phyloP scores from a whole-genome alignment of 2,888 invertebrate species.

The Tupiocoris notatus region DNA sequence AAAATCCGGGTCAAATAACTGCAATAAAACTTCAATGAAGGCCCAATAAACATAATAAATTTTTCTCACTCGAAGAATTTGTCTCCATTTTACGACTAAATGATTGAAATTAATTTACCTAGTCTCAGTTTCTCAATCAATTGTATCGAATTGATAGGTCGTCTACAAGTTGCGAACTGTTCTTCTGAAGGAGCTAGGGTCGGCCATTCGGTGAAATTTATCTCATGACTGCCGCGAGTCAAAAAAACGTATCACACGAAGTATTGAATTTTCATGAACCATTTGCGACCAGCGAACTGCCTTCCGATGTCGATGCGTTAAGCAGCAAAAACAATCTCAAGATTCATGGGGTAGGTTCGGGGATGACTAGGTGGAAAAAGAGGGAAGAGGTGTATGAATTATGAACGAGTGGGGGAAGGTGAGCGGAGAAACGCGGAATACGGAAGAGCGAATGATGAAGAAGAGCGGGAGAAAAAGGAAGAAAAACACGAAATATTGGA shows the following conservation, averaged over 20 bases:
- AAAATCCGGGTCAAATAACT: too few relatives aligned
- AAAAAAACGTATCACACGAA: not conserved
- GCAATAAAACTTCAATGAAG: too few relatives aligned
- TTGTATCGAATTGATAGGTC: too few relatives aligned
- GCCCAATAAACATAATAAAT: too few relatives aligned
- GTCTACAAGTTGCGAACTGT: too few relatives aligned
- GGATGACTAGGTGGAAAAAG: not conserved
- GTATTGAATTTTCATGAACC: slow-evolving; percentile 7
- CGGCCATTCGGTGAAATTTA: not conserved
- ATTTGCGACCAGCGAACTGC: not conserved
- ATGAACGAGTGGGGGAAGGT: not conserved
- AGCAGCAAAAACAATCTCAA: slow-evolving; percentile 19
- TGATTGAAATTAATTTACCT: too few relatives aligned
- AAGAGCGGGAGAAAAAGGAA: not conserved
- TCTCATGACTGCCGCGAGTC: not conserved
- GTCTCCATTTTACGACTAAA: too few relatives aligned
- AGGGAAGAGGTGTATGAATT: not conserved
- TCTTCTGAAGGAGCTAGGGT: too few relatives aligned
- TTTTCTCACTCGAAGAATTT: too few relatives aligned
- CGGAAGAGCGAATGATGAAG: too few relatives aligned
- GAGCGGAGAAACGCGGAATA: not conserved
- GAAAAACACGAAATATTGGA: slow-evolving; percentile 2
- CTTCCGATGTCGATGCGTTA: not conserved
- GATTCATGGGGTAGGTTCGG: slow-evolving; percentile 13
- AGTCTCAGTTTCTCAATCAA: too few relatives aligned